Percentiles rank a stretch among this genome's conserved stretches.
phyloP scores from a whole-genome alignment of 1,140 invertebrate genomes.

The Elysia chlorotica region DNA sequence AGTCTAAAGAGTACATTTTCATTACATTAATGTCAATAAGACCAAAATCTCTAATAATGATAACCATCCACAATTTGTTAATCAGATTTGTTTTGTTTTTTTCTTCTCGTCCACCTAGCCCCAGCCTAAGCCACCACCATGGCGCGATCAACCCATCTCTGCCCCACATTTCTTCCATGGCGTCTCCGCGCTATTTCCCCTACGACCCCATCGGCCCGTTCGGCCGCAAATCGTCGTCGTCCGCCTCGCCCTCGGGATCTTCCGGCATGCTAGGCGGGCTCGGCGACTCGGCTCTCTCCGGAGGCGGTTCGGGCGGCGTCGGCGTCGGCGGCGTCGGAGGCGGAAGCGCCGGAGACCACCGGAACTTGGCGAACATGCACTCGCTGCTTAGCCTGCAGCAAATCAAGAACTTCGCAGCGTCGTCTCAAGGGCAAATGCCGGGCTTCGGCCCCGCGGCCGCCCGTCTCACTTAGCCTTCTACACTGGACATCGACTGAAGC shows the following conservation, averaged over 20 bases:
- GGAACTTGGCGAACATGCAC: conserved; percentile 81
- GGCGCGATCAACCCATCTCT: conserved; percentile 49
- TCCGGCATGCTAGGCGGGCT: too few relatives aligned
- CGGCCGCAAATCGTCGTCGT: conserved; percentile 66
- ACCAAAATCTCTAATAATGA: too few relatives aligned
- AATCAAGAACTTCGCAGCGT: conserved; percentile 88
- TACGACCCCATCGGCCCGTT: conserved; percentile 93
- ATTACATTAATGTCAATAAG: too few relatives aligned
- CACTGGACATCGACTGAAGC: conserved; percentile 24
- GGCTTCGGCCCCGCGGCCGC: conserved; percentile 45
- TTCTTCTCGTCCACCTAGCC: conserved; percentile 20
- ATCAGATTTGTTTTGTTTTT: conserved; percentile 12
- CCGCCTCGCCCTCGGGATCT: too few relatives aligned
- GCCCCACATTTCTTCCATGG: conserved; percentile 58
- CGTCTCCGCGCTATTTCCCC: conserved; percentile 72
- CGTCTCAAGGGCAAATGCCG: conserved; percentile 59
- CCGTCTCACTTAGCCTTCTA: conserved; percentile 35
- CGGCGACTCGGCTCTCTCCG: too few relatives aligned
- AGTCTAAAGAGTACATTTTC: too few relatives aligned
- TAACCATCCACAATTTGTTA: neutral
- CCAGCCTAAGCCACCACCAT: conserved; percentile 39
- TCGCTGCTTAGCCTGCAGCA: conserved; percentile 95
- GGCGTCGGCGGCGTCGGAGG: too few relatives aligned
- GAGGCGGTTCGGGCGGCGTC: too few relatives aligned
- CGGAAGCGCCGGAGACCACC: too few relatives aligned